Base-by-base conservation (phyloP, 2,113 vertebrate species). In the Hirundichthys speculiger region DNA sequence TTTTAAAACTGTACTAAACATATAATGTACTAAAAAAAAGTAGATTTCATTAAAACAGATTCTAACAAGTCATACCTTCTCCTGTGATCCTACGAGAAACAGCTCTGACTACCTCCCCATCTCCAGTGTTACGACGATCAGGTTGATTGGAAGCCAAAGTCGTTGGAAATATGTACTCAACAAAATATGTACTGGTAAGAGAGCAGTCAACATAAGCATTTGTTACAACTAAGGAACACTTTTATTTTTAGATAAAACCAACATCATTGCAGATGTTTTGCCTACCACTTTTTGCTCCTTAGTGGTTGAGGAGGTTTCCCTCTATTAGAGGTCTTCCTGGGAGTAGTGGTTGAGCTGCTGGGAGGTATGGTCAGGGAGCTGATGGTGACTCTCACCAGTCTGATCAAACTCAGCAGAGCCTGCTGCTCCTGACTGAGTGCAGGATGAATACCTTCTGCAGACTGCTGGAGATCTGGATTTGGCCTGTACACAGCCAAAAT, bases 161-260 rank as follows among this genome's bases (percentile, higher is more conserved):
- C 73, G 91, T 68, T 1, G 96, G 96, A 74, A 99, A 95, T 14
- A 89, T 68, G 45, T 93, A 99, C 83, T 98, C 95, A 16, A 99
- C 91, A 87, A 97, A 96, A 89, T 95, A 98, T 5, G 95, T 95
- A 68, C 98, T 99, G 38, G 9, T 16, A 41, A 45, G 43, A 45
- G 10, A 45, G 11, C 10, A 18, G 18, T n/a, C n/a, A 19, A 45
- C 18, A 19, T 19, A 19, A 34, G 30, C 7, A 10, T 43, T 15
- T 43, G n/a, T 7, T 43, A 9, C 16, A 43, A 11, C n/a, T 19
- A 45, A 16, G 18, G 5, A 45, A 18, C n/a, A 18, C 11, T 14
- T 13, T n/a, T 15, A 53, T 52, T 69, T 63, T 62, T 45, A 9
- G 7, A 62, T 48, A 24, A 0, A 25, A 9, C 51, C 3, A 27